Evolutionary conservation across 2,113 vertebrate species (phyloP).

Genomic region (Colistium nudipinnis): DNA sequence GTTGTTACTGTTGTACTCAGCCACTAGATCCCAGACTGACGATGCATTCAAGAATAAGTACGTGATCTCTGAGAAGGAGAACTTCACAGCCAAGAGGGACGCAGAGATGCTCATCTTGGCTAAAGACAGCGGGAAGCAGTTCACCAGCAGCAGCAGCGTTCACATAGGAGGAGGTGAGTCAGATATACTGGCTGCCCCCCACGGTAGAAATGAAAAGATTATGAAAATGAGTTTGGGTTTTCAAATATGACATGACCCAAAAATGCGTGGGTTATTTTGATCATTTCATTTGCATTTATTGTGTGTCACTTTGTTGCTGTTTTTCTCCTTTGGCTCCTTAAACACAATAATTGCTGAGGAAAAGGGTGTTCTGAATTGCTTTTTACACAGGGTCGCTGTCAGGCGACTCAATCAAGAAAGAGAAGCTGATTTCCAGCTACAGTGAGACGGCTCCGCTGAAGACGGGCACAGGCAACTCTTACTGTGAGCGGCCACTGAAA

Average conservation of each 20-base stretch:
- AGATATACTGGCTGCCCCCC: not conserved
- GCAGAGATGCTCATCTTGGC: slow-evolving; percentile 89
- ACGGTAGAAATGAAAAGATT: not conserved
- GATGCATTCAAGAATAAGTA: slow-evolving; percentile 87
- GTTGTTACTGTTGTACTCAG: slow-evolving; percentile 51
- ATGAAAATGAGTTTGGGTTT: not conserved
- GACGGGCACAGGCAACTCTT: slow-evolving; percentile 80
- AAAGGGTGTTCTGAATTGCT: not conserved
- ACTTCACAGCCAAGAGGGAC: slow-evolving; percentile 86
- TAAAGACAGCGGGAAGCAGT: slow-evolving; percentile 96
- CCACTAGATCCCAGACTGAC: slow-evolving; percentile 81
- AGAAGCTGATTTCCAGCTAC: slow-evolving; percentile 82
- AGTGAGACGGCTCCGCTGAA: slow-evolving; percentile 80
- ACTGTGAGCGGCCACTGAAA: slow-evolving; percentile 71
- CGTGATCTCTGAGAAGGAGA: slow-evolving; percentile 91
- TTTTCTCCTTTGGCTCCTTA: not conserved
- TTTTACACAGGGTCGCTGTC: slow-evolving; percentile 81
- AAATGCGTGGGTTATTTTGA: too few relatives aligned
- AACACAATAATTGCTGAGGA: not conserved
- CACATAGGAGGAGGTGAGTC: slow-evolving; percentile 70
- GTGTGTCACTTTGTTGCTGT: too few relatives aligned
- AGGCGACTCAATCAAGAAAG: slow-evolving; percentile 92
- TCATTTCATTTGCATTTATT: too few relatives aligned
- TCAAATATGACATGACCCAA: not conserved
- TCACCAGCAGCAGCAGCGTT: slow-evolving; percentile 82